Evolutionary conservation across 2,797 vertebrate genomes (phyloP).

Genomic region (Danio jaintianensis): DNA sequence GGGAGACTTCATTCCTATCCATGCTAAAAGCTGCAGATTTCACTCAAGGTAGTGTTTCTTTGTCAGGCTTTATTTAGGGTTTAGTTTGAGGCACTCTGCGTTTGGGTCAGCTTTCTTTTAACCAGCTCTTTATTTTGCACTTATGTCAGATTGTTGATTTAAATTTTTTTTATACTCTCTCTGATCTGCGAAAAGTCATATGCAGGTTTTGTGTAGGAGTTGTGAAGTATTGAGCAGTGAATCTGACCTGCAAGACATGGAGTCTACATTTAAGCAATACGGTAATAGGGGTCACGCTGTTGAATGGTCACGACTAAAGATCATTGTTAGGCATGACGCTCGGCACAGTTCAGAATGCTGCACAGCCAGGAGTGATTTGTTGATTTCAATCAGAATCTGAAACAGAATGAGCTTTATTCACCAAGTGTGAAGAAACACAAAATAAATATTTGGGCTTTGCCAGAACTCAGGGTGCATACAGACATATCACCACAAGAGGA

Average conservation of each 20-base stretch:
- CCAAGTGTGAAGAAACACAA: not conserved
- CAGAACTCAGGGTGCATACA: too few species aligned
- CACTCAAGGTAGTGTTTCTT: not conserved
- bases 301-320: not conserved
- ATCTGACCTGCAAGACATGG: not conserved
- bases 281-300: not conserved
- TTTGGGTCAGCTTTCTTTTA: constrained; percentile 10
- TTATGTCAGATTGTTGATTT: not conserved
- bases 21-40: constrained; percentile 21
- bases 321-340: not conserved
- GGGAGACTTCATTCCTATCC: not conserved
- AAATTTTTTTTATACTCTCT: not conserved
- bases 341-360: not conserved
- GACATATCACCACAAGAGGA: too few species aligned
- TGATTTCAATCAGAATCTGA: not conserved
- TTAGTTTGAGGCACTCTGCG: not conserved
- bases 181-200: not conserved
- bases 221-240: not conserved
- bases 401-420: not conserved
- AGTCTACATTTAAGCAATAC: not conserved
- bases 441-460: too few species aligned
- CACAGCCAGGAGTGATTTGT: not conserved
- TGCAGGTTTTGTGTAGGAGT: not conserved
- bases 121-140: not conserved
- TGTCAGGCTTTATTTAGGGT: not conserved